Conservation (phyloP, 1,140 invertebrate species). For the Maniola jurtina region DNA sequence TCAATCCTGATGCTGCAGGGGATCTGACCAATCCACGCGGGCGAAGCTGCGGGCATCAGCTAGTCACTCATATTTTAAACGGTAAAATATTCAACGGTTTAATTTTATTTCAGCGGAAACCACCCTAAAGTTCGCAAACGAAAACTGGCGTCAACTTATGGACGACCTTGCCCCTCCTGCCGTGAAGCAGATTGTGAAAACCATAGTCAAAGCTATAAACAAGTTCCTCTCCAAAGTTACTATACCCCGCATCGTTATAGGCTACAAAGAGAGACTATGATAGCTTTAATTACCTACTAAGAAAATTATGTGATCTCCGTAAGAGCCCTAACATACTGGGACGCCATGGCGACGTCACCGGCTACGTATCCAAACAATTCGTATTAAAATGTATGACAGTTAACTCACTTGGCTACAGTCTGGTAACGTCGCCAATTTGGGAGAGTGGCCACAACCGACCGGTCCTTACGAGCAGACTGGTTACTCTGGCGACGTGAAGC, state of each 20-base stretch:
- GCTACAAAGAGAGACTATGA: conserved; percentile 33
- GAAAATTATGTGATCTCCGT: neutral
- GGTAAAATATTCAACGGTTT: conserved; percentile 17
- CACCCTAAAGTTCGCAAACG: conserved; percentile 81
- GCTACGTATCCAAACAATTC: too few relatives aligned
- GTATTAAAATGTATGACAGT: too few relatives aligned
- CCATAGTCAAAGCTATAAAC: conserved; percentile 65
- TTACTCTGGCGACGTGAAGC: too few relatives aligned
- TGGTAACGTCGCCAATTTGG: too few relatives aligned
- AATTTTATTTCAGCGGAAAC: conserved; percentile 75
- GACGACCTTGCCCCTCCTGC: conserved; percentile 76
- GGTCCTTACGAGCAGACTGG: too few relatives aligned
- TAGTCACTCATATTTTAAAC: neutral
- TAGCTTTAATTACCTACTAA: neutral
- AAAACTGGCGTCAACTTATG: conserved; percentile 81
- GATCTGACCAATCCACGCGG: too few relatives aligned
- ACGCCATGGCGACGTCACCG: too few relatives aligned
- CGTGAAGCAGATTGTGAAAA: conserved; percentile 67
- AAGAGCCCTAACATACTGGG: neutral
- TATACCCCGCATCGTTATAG: conserved; percentile 49
- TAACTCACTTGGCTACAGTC: too few relatives aligned
- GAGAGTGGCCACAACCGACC: too few relatives aligned
- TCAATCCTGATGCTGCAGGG: too few relatives aligned
- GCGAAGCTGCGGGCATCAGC: too few relatives aligned
- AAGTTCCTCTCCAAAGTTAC: conserved; percentile 70